Conservation (phyloP, 2,113 vertebrate species). For the Hemibagrus wyckioides region DNA sequence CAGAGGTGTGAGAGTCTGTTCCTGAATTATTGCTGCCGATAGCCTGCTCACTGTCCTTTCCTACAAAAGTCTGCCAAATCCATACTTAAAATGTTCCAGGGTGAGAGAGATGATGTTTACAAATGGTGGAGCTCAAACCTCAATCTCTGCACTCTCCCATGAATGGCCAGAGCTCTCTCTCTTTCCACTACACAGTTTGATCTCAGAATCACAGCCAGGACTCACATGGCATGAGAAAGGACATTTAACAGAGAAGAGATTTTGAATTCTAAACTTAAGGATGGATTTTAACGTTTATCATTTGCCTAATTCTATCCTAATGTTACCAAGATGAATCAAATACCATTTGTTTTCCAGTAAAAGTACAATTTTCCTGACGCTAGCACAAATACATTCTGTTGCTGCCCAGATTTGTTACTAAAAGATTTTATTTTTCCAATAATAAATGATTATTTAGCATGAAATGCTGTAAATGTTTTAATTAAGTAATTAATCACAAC, state of each 20-base stretch:
- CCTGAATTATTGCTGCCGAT: slow-evolving; percentile 37
- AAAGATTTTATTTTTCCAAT: not conserved
- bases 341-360: not conserved
- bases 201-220: not conserved
- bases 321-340: not conserved
- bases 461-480: not conserved
- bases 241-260: not conserved
- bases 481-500: not conserved
- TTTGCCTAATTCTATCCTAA: not conserved
- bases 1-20: slow-evolving; percentile 19
- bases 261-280: not conserved
- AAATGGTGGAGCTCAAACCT: slow-evolving; percentile 12
- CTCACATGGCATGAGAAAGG: not conserved
- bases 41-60: slow-evolving; percentile 26
- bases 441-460: no score
- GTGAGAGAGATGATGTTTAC: slow-evolving; percentile 34
- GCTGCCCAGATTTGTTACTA: not conserved
- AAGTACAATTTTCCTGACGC: not conserved
- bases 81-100: slow-evolving; percentile 23
- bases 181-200: not conserved
- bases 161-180: no score
- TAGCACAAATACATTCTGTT: not conserved
- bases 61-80: slow-evolving; percentile 22
- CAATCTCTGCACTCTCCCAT: not conserved
- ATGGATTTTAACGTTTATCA: not conserved